Evolutionary conservation across 2,888 invertebrate genomes (phyloP).

Genomic region (Trilocha varians): DNA sequence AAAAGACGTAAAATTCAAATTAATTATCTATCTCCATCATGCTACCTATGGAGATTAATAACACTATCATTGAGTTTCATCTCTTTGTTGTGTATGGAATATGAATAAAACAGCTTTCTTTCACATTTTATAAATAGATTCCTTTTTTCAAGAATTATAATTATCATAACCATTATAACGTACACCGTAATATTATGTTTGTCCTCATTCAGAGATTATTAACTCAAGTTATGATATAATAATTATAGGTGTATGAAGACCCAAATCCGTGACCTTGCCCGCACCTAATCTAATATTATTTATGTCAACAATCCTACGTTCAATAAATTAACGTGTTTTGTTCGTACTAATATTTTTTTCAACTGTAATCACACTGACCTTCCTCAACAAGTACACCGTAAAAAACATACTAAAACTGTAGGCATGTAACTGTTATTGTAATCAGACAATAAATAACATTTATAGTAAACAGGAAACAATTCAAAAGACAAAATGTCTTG

Average conservation of each 20-base stretch:
- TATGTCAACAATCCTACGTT: not conserved
- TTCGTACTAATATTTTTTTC: not conserved
- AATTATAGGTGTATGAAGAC: too few species aligned
- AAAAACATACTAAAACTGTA: not conserved
- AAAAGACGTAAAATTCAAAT: constrained; percentile 39
- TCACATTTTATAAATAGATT: too few species aligned
- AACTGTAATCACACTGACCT: not conserved
- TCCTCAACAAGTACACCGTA: not conserved
- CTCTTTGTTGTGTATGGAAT: too few species aligned
- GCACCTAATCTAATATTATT: not conserved
- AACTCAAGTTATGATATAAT: too few species aligned
- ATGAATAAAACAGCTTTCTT: too few species aligned
- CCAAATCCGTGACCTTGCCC: too few species aligned
- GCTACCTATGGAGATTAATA: too few species aligned
- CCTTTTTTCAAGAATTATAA: too few species aligned
- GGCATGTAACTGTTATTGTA: not conserved
- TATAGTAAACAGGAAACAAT: not conserved
- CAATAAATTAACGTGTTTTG: not conserved
- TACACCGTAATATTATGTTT: too few species aligned
- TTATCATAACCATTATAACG: too few species aligned
- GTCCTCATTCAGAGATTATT: too few species aligned
- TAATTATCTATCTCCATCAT: constrained; percentile 13
- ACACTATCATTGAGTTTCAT: too few species aligned
- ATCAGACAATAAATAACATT: not conserved
- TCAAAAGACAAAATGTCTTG: not conserved